Conservation (phyloP, 2,113 vertebrate genomes). For the Rutilus rutilus region DNA sequence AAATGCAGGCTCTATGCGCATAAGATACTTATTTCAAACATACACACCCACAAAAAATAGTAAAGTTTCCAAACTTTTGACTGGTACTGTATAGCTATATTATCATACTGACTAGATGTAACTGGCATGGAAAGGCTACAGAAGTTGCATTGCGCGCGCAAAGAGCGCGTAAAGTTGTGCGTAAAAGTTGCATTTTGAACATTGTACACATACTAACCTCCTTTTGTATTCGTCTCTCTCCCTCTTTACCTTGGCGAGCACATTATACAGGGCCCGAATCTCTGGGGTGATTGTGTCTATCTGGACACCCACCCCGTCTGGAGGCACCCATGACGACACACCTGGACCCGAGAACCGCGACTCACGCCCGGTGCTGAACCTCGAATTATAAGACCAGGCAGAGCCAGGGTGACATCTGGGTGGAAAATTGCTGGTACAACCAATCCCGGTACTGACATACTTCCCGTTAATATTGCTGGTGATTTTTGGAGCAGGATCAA, state of each 20-base stretch:
- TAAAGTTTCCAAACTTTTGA: too few relatives aligned
- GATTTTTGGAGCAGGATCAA: conserved; percentile 37
- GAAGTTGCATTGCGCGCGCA: not conserved
- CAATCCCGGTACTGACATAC: conserved; percentile 32
- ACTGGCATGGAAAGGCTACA: not conserved
- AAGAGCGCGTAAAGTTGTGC: not conserved
- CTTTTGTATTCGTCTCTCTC: conserved; percentile 80
- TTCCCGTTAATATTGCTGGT: conserved; percentile 62
- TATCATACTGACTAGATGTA: too few relatives aligned
- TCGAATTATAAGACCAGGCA: conserved; percentile 83
- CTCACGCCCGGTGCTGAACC: conserved; percentile 74
- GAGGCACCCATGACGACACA: conserved; percentile 69
- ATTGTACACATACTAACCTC: conserved; percentile 65
- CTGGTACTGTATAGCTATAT: too few relatives aligned
- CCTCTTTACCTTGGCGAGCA: conserved; percentile 80
- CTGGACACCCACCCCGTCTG: conserved; percentile 80
- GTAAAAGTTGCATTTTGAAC: not conserved
- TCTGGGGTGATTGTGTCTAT: conserved; percentile 83
- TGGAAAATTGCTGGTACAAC: conserved; percentile 34
- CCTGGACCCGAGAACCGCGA: conserved; percentile 74
- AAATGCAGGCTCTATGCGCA: too few relatives aligned
- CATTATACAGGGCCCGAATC: conserved; percentile 81
- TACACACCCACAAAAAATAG: too few relatives aligned
- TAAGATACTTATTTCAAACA: too few relatives aligned
- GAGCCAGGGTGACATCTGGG: conserved; percentile 77